Percentiles rank a stretch among this genome's conserved stretches.
phyloP scores from a whole-genome alignment of 1,140 invertebrate genomes.

The Drosophila littoralis region DNA sequence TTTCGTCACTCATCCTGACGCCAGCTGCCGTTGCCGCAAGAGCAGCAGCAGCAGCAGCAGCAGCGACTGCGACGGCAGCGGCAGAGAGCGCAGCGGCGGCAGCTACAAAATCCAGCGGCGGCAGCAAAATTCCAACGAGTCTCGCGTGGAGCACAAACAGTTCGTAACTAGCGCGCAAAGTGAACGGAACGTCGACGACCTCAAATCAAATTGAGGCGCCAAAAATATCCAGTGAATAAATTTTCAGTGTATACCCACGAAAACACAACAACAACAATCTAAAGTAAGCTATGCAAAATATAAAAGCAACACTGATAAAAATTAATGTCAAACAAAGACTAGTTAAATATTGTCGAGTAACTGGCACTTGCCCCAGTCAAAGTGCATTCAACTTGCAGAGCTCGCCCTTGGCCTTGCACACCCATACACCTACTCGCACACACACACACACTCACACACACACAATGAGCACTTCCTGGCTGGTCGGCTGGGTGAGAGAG shows the following conservation, averaged over 20 bases:
- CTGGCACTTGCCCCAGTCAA: conserved; percentile 16
- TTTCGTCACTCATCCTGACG: conserved; percentile 78
- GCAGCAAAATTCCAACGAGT: conserved; percentile 65
- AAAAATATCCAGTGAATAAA: conserved; percentile 41
- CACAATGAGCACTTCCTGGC: conserved; percentile 7
- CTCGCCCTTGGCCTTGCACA: conserved; percentile 69
- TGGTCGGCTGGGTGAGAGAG: neutral
- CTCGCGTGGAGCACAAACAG: conserved; percentile 63
- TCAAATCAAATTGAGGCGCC: conserved; percentile 52
- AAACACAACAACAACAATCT: conserved; percentile 26
- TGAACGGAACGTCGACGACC: conserved; percentile 74
- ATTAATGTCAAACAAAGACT: conserved; percentile 2
- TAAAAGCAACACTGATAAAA: conserved; percentile 14
- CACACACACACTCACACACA: neutral
- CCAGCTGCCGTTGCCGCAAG: conserved; percentile 29
- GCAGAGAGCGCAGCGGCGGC: conserved; percentile 24
- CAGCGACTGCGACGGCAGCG: conserved; percentile 4
- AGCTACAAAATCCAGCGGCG: conserved; percentile 74
- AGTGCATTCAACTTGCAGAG: conserved; percentile 69
- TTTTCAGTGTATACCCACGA: conserved; percentile 38
- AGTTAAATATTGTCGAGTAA: neutral
- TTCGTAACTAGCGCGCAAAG: conserved; percentile 72
- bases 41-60: conserved; percentile 27
- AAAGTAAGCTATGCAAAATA: conserved; percentile 52
- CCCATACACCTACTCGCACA: neutral